Evolutionary conservation across 2,888 invertebrate genomes (phyloP), one percentile per base, ranked within the genome.

Genomic region (Leptinotarsa peninsularis): DNA sequence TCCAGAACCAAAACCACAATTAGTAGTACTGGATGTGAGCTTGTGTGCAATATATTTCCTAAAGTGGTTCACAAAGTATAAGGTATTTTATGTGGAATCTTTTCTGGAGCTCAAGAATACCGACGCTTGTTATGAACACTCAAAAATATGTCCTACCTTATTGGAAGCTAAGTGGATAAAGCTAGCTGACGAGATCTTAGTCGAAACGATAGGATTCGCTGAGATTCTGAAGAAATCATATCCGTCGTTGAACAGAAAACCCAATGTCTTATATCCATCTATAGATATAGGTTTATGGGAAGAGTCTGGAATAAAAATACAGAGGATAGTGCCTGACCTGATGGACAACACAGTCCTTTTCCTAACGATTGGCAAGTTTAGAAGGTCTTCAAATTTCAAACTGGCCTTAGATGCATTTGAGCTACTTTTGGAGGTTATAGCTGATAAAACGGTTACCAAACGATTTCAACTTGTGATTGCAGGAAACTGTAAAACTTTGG

Each of bases 341-440:
- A 80, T 85, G 68, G 82, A 81, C 18, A 83, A 86, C 54, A 83
- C 79, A 15, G 82, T 85, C 18, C 33, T 87, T 0, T 86, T 87
- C 67, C 83, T 87, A 4, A 83, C 85, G 4, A 83, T 87, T 56
- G 87, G 87, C 1, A 83, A 83, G 60, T 88, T 83, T 74, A 81
- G 77, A 70, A 80, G 83, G 77, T 82, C 85, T 0, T 84, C 87
- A 1, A 87, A 87, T 75, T 87, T 88, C 66, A 82, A 82, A 69
- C 70, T 87, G 67, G 83, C 85, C n/a, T 58, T 87, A 52, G 85
- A 87, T 10, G 84, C 86, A 0, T 86, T 88, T 67, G 87, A 87
- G 68, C 76, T 85, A 15, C 78, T 87, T 15, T 77, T 87, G n/a
- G 77, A 82, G 21, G 75, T 84, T n/a, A 79, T 82, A 3, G 83